Base-by-base conservation (phyloP, 2,888 invertebrate genomes). In the Nysson spinosus region DNA sequence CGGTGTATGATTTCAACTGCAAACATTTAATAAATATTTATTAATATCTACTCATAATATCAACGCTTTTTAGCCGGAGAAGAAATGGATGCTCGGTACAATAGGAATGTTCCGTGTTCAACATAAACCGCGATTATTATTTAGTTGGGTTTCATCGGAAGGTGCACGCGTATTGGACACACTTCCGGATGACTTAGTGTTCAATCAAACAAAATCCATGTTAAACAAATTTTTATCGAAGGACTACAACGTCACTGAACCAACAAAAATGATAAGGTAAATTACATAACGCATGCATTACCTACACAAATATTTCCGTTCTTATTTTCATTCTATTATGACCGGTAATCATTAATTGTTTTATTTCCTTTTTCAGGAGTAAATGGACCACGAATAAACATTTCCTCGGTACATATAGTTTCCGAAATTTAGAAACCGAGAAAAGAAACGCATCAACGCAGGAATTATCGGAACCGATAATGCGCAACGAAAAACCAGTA, bases 331-430 rank as follows among this genome's bases (percentile, higher is more conserved):
- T 6, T 35, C 6, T 14, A 19, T n/a, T 20, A 39, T 19, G 5
- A 39, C 20, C 4, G 2, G 14, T 14, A 3, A 24, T 24, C 3
- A 26, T 26, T 14, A n/a, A n/a, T n/a, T n/a, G n/a, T n/a, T n/a
- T n/a, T n/a, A n/a, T n/a, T n/a, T n/a, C n/a, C n/a, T 37, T 30
- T 69, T 84, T 55, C 84, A 94, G 94, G 72, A 91, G 94, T 0
- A 88, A 87, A 0, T 95, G 95, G 95, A 89, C 88, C 60, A 88
- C 89, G 0, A 92, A 94, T 86, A 90, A 91, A 0, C 91, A 90
- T 82, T 92, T 93, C 1, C 88, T 90, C 34, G 95, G 96, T 3
- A 91, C 93, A 0, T 95, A 95, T 83, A 89, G 91, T 1, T 93
- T 88, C 82, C 88, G 90, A 69, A 90, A 90, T 60, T 63, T 91